phyloP scores from a whole-genome alignment of 2,888 invertebrate genomes.

The Ochropleura plecta region DNA sequence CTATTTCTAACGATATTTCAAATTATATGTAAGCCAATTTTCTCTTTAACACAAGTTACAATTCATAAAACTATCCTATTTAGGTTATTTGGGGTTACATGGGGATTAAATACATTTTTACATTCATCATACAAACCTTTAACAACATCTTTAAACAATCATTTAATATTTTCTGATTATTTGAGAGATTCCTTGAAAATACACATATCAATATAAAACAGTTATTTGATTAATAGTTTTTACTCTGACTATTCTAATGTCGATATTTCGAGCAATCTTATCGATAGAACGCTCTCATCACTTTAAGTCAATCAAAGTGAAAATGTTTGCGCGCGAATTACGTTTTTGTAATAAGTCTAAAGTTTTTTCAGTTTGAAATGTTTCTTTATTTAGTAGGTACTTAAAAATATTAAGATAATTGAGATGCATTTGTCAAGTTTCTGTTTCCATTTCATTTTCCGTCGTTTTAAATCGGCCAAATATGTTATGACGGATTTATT shows the following conservation, averaged over 20 bases:
- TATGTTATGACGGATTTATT: slow-evolving; percentile 4
- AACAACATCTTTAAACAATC: slow-evolving; percentile 85
- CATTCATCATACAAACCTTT: slow-evolving; percentile 82
- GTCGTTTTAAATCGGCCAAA: slow-evolving; percentile 12
- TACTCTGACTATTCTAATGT: slow-evolving; percentile 57
- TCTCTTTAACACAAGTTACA: slow-evolving; percentile 70
- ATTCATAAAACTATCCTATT: slow-evolving; percentile 75
- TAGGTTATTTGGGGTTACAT: slow-evolving; percentile 78
- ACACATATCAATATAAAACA: slow-evolving; percentile 63
- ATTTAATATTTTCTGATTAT: slow-evolving; percentile 59
- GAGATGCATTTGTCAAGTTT: slow-evolving; percentile 1
- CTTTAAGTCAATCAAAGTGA: slow-evolving; percentile 37
- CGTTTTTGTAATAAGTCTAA: slow-evolving; percentile 57
- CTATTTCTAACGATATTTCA: slow-evolving; percentile 66
- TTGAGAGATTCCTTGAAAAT: slow-evolving; percentile 59
- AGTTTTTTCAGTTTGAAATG: not conserved
- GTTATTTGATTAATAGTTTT: slow-evolving; percentile 58
- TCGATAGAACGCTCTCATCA: slow-evolving; percentile 55
- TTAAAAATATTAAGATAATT: slow-evolving; percentile 8
- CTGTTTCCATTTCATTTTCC: not conserved
- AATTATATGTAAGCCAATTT: slow-evolving; percentile 79
- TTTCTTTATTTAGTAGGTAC: not conserved
- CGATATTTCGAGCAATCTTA: slow-evolving; percentile 48
- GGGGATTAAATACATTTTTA: slow-evolving; percentile 86
- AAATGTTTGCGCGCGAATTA: slow-evolving; percentile 22